Percentiles rank a stretch among this genome's conserved stretches.
These are phyloP conservation scores for Mesocricetus auratus DNA, from an alignment of 2,113 vertebrate species.

Conservation along the genomic window DNA sequence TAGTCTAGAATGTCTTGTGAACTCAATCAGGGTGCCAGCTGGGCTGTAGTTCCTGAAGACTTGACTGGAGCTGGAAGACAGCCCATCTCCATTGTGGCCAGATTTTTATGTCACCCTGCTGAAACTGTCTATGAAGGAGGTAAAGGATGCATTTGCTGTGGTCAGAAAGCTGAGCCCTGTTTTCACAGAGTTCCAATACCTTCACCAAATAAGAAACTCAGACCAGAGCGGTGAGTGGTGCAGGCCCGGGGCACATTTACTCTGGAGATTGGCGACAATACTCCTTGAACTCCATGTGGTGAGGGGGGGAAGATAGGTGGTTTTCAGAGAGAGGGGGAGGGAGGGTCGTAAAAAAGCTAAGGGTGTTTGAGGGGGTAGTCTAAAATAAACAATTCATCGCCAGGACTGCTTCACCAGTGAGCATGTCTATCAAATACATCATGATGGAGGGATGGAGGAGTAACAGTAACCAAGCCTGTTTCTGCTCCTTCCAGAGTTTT, in stretches of 20 bases:
- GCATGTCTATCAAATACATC: not conserved
- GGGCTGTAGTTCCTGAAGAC: not conserved
- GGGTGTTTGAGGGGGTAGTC: not conserved
- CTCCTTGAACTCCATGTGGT: not conserved
- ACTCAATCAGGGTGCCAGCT: not conserved
- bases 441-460: not conserved
- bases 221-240: not conserved
- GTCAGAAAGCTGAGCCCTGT: not conserved
- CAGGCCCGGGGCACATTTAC: not conserved
- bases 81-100: not conserved
- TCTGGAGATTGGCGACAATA: not conserved
- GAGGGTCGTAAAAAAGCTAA: not conserved
- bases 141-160: not conserved
- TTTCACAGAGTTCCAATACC: not conserved
- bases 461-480: not conserved
- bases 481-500: not conserved
- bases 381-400: not conserved
- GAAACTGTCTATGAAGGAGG: not conserved
- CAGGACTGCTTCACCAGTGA: not conserved
- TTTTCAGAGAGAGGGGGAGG: not conserved
- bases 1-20: not conserved
- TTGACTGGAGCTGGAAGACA: not conserved
- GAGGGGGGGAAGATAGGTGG: not conserved
- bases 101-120: not conserved
- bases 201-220: not conserved